phyloP scores from a whole-genome alignment of 2,888 invertebrate species.

The Panzeria rudis region DNA sequence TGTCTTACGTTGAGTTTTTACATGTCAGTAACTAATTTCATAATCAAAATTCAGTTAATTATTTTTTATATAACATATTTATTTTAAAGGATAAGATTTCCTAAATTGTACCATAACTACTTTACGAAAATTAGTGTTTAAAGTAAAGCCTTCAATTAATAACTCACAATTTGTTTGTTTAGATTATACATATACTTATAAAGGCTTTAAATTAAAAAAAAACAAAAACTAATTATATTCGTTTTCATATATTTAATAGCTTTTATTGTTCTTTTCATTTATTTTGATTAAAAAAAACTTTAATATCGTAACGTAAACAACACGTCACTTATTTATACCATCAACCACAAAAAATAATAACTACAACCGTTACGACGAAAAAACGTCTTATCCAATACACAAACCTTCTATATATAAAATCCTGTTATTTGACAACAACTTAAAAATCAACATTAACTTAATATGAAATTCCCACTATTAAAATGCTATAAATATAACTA shows the following conservation, averaged over 20 bases:
- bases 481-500: constrained; percentile 34
- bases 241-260: constrained; percentile 58
- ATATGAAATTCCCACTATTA: constrained; percentile 41
- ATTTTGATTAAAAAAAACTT: constrained; percentile 23
- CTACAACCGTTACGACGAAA: constrained; percentile 28
- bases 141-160: too few relatives aligned
- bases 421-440: constrained; percentile 13
- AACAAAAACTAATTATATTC: constrained; percentile 69
- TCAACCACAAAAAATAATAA: constrained; percentile 44
- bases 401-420: constrained; percentile 37
- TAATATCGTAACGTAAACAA: constrained; percentile 47
- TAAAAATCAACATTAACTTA: background rate
- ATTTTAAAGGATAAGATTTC: too few relatives aligned
- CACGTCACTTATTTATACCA: constrained; percentile 67
- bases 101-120: too few relatives aligned
- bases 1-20: too few relatives aligned
- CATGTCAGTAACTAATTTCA: too few relatives aligned
- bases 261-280: constrained; percentile 70
- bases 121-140: too few relatives aligned
- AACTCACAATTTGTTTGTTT: too few relatives aligned
- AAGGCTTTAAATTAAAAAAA: constrained; percentile 52
- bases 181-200: background rate
- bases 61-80: too few relatives aligned
- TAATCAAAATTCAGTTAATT: too few relatives aligned
- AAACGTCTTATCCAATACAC: constrained; percentile 55